Base-by-base conservation (phyloP, 1,140 invertebrate genomes). In the Stegodyphus dumicola region DNA sequence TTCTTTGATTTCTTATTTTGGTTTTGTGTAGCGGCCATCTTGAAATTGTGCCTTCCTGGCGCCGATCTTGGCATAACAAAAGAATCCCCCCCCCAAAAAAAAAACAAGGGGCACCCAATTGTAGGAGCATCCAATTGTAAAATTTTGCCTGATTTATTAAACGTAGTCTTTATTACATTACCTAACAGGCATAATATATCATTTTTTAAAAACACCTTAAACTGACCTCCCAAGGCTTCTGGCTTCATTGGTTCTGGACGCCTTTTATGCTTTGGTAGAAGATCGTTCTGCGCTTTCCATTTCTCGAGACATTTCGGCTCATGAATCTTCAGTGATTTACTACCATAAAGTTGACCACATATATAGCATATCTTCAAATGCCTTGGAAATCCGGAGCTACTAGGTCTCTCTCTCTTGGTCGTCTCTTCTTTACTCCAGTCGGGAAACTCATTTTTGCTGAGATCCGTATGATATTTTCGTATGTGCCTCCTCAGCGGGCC, bases 281-380 rank as follows among this genome's bases (percentile, higher is more conserved):
- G 49, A 15, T 78, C 56, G 66, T 85, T 85, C 17, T 85, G 65
- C 17, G 77, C 65, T 13, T 49, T 56, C 84, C 84, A 85, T 48
- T 85, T 85, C 17, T 85, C 76, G 3, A 85, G 51, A 48, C 84
- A 85, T 15, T 85, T 70, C 1, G 84, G 84, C n/a, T 85, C 84
- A 53, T 85, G 84, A 49, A 85, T 73, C 2, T n/a, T 7, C 6
- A 85, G n/a, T 11, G 84, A 85, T n/a, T 64, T 71, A 65, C 75
- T 85, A 3, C 84, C 84, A n/a, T 54, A 85, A 66, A 77, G 18
- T 49, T 67, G 53, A 2, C 84, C 84, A 78, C 84, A 85, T 52
- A 85, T 77, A 67, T 85, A 85, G 18, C 84, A 85, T 6, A 78
- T 73, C 15, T 78, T 77, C 3, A 85, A 48, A 9, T 69, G 78